phyloP scores from a whole-genome alignment of 2,888 invertebrate genomes.

The Lasioglossum oenotherae region DNA sequence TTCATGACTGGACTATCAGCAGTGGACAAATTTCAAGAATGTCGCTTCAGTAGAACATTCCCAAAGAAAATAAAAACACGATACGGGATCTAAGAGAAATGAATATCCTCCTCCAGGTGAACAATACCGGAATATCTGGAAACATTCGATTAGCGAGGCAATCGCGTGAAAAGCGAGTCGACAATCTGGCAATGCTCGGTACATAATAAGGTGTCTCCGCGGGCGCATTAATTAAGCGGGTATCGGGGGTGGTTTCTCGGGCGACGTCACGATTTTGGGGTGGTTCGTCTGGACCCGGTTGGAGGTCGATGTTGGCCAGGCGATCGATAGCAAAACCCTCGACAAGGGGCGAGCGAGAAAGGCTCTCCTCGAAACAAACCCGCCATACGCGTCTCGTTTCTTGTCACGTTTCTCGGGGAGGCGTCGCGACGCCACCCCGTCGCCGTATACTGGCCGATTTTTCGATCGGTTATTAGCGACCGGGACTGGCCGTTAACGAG shows the following conservation, averaged over 20 bases:
- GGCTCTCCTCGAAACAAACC: neutral
- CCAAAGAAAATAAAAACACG: too few species aligned
- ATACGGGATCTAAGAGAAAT: neutral
- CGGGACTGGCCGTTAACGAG: slow-evolving; percentile 48
- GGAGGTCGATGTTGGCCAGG: slow-evolving; percentile 15
- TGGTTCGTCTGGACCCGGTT: slow-evolving; percentile 2
- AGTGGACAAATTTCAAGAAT: too few species aligned
- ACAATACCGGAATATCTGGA: neutral
- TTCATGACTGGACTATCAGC: too few species aligned
- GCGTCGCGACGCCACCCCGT: slow-evolving; percentile 1
- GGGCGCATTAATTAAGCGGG: slow-evolving; percentile 44
- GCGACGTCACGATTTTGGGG: slow-evolving; percentile 42
- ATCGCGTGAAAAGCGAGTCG: neutral
- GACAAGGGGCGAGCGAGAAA: slow-evolving; percentile 1
- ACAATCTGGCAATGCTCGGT: neutral
- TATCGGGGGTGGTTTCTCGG: slow-evolving; percentile 11
- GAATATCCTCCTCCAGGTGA: too few species aligned
- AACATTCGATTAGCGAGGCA: neutral
- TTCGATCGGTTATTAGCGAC: slow-evolving; percentile 32
- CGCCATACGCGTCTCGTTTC: neutral
- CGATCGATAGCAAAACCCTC: slow-evolving; percentile 34
- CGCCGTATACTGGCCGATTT: slow-evolving; percentile 17
- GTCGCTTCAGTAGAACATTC: too few species aligned
- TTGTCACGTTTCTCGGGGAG: neutral
- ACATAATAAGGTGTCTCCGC: slow-evolving; percentile 43